Percentiles rank a stretch among this genome's conserved stretches.
These are phyloP conservation scores for Thysanoteuthis rhombus DNA, from an alignment of 2,888 invertebrate genomes.

Conservation along the genomic window DNA sequence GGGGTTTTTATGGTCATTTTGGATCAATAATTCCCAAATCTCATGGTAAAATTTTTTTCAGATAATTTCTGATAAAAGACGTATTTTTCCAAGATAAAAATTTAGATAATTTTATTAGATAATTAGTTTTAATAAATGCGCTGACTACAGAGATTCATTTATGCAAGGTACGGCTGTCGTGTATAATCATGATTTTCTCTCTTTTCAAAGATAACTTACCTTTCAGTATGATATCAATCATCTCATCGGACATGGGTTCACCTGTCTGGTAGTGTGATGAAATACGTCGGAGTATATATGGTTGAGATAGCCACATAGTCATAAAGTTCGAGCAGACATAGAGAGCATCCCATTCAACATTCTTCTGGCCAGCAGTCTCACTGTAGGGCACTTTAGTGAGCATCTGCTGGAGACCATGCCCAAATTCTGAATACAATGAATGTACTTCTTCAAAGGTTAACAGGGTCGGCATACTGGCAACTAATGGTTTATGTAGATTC, in stretches of 20 bases:
- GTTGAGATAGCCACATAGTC: constrained; percentile 80
- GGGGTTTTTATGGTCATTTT: too few species aligned
- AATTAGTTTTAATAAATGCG: too few species aligned
- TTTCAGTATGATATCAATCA: constrained; percentile 74
- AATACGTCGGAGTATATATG: constrained; percentile 73
- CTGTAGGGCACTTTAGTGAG: constrained; percentile 83
- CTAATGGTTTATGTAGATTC: constrained; percentile 78
- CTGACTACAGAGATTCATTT: too few species aligned
- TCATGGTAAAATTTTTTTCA: too few species aligned
- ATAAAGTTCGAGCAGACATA: constrained; percentile 86
- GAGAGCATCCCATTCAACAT: constrained; percentile 93
- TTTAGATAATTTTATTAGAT: too few species aligned
- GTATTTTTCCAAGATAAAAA: too few species aligned
- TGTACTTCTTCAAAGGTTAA: constrained; percentile 81
- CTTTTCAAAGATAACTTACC: constrained; percentile 46
- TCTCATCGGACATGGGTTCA: constrained; percentile 76
- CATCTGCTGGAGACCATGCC: constrained; percentile 85
- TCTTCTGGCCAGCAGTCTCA: constrained; percentile 85
- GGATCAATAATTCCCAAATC: too few species aligned
- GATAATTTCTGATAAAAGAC: too few species aligned
- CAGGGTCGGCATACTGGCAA: constrained; percentile 74
- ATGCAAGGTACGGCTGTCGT: too few species aligned
- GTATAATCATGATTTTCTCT: not conserved
- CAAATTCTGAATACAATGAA: constrained; percentile 83
- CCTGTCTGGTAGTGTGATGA: constrained; percentile 81